phyloP scores from a whole-genome alignment of 2,888 invertebrate species.

The Ephialtes manifestator region DNA sequence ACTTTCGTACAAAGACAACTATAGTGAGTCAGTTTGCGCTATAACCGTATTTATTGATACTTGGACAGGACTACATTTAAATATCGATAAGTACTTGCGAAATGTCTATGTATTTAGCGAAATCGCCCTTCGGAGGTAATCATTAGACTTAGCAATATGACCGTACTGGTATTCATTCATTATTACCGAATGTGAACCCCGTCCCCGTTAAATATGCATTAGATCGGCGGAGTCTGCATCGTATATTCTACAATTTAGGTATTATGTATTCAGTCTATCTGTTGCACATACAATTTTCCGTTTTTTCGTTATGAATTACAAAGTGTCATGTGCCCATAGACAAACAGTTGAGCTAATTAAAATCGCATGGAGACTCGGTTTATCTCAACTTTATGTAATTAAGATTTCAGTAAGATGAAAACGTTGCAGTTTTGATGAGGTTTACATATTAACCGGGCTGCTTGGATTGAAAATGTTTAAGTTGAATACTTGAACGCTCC shows the following conservation, averaged over 20 bases:
- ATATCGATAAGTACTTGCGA: no score
- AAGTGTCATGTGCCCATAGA: not conserved
- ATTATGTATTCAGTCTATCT: not conserved
- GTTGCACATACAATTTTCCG: not conserved
- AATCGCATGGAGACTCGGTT: not conserved
- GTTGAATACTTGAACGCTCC: not conserved
- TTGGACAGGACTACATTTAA: no score
- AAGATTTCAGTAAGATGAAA: not conserved
- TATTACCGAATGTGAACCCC: not conserved
- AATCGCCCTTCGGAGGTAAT: no score
- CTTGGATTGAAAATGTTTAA: not conserved
- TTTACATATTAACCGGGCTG: not conserved
- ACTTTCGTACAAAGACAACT: no score
- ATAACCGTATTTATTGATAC: no score
- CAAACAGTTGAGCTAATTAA: not conserved
- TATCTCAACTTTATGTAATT: not conserved
- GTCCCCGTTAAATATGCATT: no score
- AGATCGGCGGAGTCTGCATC: not conserved
- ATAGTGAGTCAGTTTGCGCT: no score
- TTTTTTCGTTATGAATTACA: not conserved
- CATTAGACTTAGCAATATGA: not conserved
- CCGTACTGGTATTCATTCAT: not conserved
- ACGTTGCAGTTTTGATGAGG: not conserved
- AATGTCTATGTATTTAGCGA: no score
- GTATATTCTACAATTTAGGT: not conserved